Evolutionary conservation across 2,113 vertebrate species (phyloP), one percentile per base, ranked within the genome.

Genomic region (Epinephelus fuscoguttatus): DNA sequence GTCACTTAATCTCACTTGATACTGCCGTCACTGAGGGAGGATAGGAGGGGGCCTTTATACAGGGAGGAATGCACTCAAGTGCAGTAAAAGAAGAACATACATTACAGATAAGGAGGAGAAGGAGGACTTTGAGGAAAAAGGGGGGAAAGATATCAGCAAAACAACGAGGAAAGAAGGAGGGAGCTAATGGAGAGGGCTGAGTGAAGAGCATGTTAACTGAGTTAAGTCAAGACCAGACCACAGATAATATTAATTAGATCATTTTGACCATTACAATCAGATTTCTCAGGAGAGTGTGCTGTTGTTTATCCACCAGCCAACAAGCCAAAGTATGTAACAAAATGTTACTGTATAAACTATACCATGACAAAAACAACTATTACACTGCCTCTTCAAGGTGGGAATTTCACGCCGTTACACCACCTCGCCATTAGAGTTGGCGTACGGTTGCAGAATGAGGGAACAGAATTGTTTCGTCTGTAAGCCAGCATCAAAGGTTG

Each of bases 1-100:
- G 87, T 85, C 88, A 70, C 70, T 84, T 91, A 86, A 90, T 91
- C 86, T 91, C 74, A 85, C 82, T 81, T 86, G 78, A 88, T 88
- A 42, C 49, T 66, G 37, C 61, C 63, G 71, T 68, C 70, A 70
- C 56, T 42, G 81, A 50, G 45, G 72, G 13, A 17, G 30, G 50
- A 47, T 14, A 40, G 19, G 56, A 61, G 27, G 27, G 61, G 49
- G 56, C 40, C 66, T 75, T 52, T 59, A 47, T 30, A 11, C 17
- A 37, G 4, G 37, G 37, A 56, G 21, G 57, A 18, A 10, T 15
- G 15, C 4, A 21, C 4, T 25, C 17, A 30, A 30, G 25, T 68
- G 13, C 25, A 37, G 49, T 49, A 23, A 37, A 50, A 49, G n/a
- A 37, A 15, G 49, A 19, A 6, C 17, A 30, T 30, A 17, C 3